Evolutionary conservation across 2,797 vertebrate genomes (phyloP), one percentile per base, ranked within the genome.

Genomic region (Onychomys leucogaster): DNA sequence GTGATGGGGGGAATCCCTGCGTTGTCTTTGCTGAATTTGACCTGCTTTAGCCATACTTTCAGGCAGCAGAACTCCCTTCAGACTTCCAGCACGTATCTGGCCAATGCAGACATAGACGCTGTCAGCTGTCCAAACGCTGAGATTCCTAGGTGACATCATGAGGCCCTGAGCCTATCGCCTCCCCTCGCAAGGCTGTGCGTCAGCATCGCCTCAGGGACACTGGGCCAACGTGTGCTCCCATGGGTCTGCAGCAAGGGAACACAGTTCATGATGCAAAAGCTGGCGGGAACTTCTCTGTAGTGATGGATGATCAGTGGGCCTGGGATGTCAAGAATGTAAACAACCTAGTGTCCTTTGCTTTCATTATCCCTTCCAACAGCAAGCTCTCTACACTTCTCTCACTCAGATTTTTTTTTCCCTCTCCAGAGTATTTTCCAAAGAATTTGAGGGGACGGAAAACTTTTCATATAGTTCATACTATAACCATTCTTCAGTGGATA

Each of bases 121-220:
- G 92, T 73, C 85, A 95, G 94, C 88, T 41, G 82, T 97, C 96
- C 95, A 92, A 97, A 90, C 27, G 69, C 91, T 3, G 0, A 97
- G 46, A 67, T 9, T 98, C 94, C 97, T 97, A 94, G 14, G 92
- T 97, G 98, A 98, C 90, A 57, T 96, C 94, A 97, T 19, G 0
- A 92, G 81, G 96, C 96, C 19, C 29, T 37, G 94, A 7, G 80
- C 98, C 96, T 95, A 96, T 57, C 77, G 96, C 84, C 69, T 97
- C 95, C 96, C 71, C 94, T 97, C 85, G 96, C 97, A 97, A 98
- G 96, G 78, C 37, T 12, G 90, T 94, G 94, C 96, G 98, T 99
- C 98, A 98, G 90, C 97, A 88, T 88, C 95, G 78, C 83, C 57
- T 0, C 0, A 13, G 87, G 86, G 27, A 95, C 59, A 0, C 1